These are phyloP conservation scores for Clarias macrocephalus DNA, from an alignment of 2,113 vertebrate species.

Conservation along the genomic window DNA sequence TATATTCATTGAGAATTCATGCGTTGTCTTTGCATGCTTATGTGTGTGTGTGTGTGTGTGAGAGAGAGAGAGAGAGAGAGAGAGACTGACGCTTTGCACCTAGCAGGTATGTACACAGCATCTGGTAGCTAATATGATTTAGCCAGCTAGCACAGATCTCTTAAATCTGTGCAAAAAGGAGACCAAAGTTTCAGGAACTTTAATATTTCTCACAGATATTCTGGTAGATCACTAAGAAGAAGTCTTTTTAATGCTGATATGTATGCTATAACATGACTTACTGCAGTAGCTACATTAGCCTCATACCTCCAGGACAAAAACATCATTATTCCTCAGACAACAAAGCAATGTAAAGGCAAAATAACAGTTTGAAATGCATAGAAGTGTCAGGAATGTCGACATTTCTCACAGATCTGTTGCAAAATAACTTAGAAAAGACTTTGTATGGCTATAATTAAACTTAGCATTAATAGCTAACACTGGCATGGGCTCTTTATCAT, in stretches of 20 bases:
- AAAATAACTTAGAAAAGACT: neutral
- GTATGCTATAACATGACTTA: no score
- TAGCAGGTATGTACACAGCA: neutral
- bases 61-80: neutral
- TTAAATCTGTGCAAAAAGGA: neutral
- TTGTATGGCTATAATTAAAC: neutral
- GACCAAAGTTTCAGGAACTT: neutral
- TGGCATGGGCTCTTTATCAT: neutral
- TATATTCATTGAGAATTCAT: conserved; percentile 41
- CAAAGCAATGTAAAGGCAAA: no score
- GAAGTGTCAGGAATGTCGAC: neutral
- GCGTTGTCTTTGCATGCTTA: conserved; percentile 24
- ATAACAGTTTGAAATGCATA: no score
- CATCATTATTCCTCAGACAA: no score
- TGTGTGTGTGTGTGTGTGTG: conserved; percentile 9
- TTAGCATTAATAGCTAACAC: neutral
- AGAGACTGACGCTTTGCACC: neutral
- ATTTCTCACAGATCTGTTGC: neutral
- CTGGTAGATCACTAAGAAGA: neutral
- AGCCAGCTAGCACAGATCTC: neutral
- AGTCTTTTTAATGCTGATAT: no score
- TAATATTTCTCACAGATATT: neutral
- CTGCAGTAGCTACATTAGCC: no score
- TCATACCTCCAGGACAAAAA: no score
- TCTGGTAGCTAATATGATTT: neutral